Base-by-base conservation (phyloP, 2,113 vertebrate genomes). In the Gymnobelideus leadbeateri region DNA sequence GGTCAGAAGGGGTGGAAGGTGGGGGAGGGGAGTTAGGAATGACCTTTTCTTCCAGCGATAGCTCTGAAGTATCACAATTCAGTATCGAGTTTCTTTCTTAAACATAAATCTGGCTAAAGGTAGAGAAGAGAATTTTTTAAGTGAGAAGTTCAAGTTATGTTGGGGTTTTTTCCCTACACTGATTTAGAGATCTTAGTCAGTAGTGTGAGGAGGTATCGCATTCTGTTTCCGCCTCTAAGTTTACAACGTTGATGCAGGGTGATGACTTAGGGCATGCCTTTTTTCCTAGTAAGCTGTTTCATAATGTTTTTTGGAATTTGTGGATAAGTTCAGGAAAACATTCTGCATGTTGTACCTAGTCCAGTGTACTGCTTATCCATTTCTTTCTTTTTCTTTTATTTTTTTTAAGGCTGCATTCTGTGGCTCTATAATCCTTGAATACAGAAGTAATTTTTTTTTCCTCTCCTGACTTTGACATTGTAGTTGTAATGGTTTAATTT, bases 401-500 rank as follows among this genome's bases (percentile, higher is more conserved):
- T 43, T 91, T 51, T 96, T 95, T 91, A 96, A 97, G 98, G 97
- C 97, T 98, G 97, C 97, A 61, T 98, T 99, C 96, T 98, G 97
- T 98, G 98, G 98, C 96, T 97, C 98, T 97, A 97, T 98, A 97
- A 98, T 94, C 97, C 98, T 98, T 98, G 98, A 98, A 98, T 98
- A 98, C 98, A 98, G 97, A 98, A 98, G 97, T 99, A 97, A 98
- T 98, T 98, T 98, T 98, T 98, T 98, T 98, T 98, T 98, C 98
- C 98, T 99, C 98, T 99, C 98, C 98, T 98, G 98, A 99, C 98
- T 98, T 99, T 98, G 98, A 99, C 98, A 99, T 98, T 99, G 98
- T 98, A 99, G 98, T 98, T 99, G 98, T 99, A 99, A 99, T 99
- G 98, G 99, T 98, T 99, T 98, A 94, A 97, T 98, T 98, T 97